Percentiles rank a stretch among this genome's conserved stretches.
These are phyloP conservation scores for Caiman crocodilus DNA, from an alignment of 2,797 vertebrate species.

Conservation along the genomic window DNA sequence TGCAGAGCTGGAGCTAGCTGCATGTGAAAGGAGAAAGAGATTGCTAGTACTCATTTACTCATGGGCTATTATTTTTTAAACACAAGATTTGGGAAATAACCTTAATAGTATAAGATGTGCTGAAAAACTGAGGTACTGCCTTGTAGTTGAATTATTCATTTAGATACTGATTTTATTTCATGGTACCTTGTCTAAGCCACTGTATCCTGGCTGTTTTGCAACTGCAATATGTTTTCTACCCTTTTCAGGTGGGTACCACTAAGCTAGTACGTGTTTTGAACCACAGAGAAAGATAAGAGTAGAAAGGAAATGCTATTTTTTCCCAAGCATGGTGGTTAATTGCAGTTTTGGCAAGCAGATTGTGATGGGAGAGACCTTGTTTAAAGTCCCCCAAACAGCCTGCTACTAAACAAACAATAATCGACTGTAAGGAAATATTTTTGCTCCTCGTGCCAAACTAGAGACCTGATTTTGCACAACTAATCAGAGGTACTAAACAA, in stretches of 20 bases:
- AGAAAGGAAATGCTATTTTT: neutral
- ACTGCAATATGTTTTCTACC: neutral
- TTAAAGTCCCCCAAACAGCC: conserved; percentile 24
- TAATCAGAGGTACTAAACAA: conserved; percentile 14
- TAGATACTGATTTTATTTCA: neutral
- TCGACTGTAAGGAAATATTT: conserved; percentile 34
- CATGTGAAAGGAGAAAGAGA: neutral
- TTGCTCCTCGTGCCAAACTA: conserved; percentile 30
- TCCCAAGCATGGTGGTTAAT: neutral
- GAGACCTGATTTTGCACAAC: conserved; percentile 4
- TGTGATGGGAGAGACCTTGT: conserved; percentile 47
- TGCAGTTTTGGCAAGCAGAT: conserved; percentile 41
- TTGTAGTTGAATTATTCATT: neutral
- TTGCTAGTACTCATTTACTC: neutral
- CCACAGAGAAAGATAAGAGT: conserved; percentile 37
- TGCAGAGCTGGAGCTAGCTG: neutral
- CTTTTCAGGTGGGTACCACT: neutral
- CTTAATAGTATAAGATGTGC: neutral
- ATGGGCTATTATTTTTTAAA: neutral
- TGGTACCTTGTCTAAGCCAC: neutral
- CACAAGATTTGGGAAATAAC: neutral
- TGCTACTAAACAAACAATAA: conserved; percentile 20
- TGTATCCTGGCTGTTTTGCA: neutral
- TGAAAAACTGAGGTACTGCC: neutral
- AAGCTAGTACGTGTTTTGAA: conserved; percentile 62